Evolutionary conservation across 2,888 invertebrate species (phyloP).

Genomic region (Stenoptilia bipunctidactyla): DNA sequence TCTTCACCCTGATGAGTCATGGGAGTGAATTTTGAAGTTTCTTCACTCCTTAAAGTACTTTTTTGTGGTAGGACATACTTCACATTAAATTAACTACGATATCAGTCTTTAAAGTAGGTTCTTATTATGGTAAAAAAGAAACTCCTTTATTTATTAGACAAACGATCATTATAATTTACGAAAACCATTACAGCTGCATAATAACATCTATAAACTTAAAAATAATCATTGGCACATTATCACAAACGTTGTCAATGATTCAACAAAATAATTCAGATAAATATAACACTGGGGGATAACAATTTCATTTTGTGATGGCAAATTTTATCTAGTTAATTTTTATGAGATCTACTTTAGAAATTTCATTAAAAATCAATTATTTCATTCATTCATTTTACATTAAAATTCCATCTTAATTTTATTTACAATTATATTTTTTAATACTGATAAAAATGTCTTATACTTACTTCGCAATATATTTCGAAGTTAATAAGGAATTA

Average conservation of each 20-base stretch:
- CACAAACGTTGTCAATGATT: slow-evolving; percentile 68
- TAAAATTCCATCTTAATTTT: too few relatives aligned
- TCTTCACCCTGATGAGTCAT: too few relatives aligned
- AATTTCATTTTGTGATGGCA: slow-evolving; percentile 2
- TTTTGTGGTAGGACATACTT: too few relatives aligned
- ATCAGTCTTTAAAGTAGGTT: too few relatives aligned
- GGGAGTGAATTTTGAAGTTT: too few relatives aligned
- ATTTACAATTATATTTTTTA: background rate
- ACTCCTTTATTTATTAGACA: too few relatives aligned
- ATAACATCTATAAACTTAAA: slow-evolving; percentile 28
- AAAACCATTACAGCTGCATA: slow-evolving; percentile 9
- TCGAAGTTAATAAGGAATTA: too few relatives aligned
- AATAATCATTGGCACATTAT: slow-evolving; percentile 71
- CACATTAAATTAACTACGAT: too few relatives aligned
- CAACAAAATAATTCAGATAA: slow-evolving; percentile 12
- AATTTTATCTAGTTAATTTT: background rate
- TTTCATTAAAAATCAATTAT: background rate
- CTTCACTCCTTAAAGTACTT: too few relatives aligned
- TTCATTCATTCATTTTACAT: background rate
- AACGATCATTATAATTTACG: slow-evolving; percentile 3
- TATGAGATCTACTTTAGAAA: background rate
- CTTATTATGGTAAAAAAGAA: too few relatives aligned
- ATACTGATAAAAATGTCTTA: background rate
- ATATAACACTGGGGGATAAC: slow-evolving; percentile 5
- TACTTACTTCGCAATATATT: too few relatives aligned